Evolutionary conservation across 2,113 vertebrate species (phyloP), one percentile per base, ranked within the genome.

Genomic region (Nymphicus hollandicus): DNA sequence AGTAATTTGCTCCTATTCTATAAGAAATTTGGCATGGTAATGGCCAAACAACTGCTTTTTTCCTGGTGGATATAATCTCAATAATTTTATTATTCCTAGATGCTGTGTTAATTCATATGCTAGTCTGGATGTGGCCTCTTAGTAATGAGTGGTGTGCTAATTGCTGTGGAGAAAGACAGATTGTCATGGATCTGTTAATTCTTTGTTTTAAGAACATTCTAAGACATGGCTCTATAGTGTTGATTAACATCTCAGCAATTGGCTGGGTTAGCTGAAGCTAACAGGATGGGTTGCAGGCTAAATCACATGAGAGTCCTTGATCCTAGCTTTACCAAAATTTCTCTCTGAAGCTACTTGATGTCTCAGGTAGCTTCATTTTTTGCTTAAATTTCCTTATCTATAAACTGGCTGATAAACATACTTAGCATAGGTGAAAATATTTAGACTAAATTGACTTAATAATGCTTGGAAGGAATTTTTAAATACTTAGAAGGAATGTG

Each of bases 151-250:
- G 41, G 11, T 1, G 0, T 25, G n/a, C 0, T 61, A 15, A 69
- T 39, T 28, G 18, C 46, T 56, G 8, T 18, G n/a, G 60, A 66
- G 46, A 47, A 44, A 49, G 49, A 76, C 43, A 71, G 16, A 18
- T 35, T 71, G 12, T 7, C 27, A 41, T 0, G 1, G 37, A n/a
- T 28, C 37, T 65, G 37, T 33, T 46, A 64, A 28, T 64, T 52
- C 6, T 47, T n/a, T 24, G 8, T 72, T 44, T 81, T 29, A 76
- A 58, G 27, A 82, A 17, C 8, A 11, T 29, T 12, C 9, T 25
- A 28, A 69, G 4, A 20, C 25, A 12, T 25, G 0, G 0, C 31
- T 50, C 33, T 63, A 7, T 31, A 39, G 7, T 5, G 7, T 11
- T 49, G 46, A 69, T 61, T 83, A 73, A 81, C 37, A 44, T 23